Evolutionary conservation across 1,140 invertebrate genomes (phyloP).

Genomic region (Stratiolaelaps scimitus): DNA sequence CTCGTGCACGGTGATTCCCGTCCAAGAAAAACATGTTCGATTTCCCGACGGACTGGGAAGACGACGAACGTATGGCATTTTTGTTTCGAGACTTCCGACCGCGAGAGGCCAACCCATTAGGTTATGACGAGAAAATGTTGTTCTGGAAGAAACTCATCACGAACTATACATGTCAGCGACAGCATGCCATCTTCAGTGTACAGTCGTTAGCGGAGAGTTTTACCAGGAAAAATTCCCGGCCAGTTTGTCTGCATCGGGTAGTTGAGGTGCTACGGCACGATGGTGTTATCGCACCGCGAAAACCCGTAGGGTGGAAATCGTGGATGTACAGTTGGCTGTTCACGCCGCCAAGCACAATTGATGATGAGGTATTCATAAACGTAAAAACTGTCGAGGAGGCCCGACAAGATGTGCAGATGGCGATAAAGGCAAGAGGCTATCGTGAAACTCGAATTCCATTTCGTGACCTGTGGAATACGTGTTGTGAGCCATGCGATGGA

Average conservation of each 20-base stretch:
- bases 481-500: not conserved
- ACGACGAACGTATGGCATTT: slow-evolving; percentile 23
- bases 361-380: slow-evolving; percentile 2
- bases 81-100: slow-evolving; percentile 14
- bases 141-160: slow-evolving; percentile 6
- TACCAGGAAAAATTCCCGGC: slow-evolving; percentile 16
- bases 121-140: slow-evolving; percentile 19
- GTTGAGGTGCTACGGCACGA: not conserved
- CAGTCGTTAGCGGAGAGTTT: slow-evolving; percentile 9
- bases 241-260: slow-evolving; percentile 5
- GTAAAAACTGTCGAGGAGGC: not conserved
- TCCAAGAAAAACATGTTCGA: slow-evolving; percentile 8
- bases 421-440: not conserved
- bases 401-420: not conserved
- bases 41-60: slow-evolving; percentile 11
- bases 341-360: not conserved
- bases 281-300: not conserved
- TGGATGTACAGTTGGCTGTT: slow-evolving; percentile 10
- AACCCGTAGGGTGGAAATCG: not conserved
- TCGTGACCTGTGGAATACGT: not conserved
- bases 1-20: too few species aligned
- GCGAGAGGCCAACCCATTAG: not conserved
- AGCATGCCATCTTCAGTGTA: not conserved
- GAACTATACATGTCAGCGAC: not conserved
- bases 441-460: not conserved